Base-by-base conservation (phyloP, 2,888 invertebrate species). In the Euproctis similis region DNA sequence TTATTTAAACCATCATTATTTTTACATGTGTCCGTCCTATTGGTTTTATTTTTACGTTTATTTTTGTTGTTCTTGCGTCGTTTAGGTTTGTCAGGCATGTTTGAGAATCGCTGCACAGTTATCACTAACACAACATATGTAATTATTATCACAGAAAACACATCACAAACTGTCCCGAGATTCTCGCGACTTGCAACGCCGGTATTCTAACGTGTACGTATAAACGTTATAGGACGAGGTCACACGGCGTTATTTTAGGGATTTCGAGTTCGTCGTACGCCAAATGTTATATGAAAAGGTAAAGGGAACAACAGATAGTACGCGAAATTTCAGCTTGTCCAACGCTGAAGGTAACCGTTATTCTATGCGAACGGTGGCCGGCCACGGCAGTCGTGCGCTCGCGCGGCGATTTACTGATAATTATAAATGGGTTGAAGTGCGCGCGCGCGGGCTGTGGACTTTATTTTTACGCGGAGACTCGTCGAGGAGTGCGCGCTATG, bases 401-500 rank as follows among this genome's bases (percentile, higher is more conserved):
- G 72, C 66, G 69, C 75, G 61, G 67, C 74, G 80, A 72, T 82
- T 82, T 82, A 82, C 82, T 84, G 81, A 82, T 84, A 82, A 84
- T 84, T 82, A 77, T 81, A 82, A 80, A 81, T 77, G 71, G 67
- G 70, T 76, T 70, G 74, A 78, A 81, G 81, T 84, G 67, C 80
- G 71, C 78, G 69, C 68, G 74, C 74, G 74, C 67, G 66, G 71
- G 63, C 69, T 54, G 74, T 72, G 54, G 80, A 81, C 78, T 81
- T 82, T 84, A 84, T 84, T 84, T 84, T 82, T 82, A 82, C 68
- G 73, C 82, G 73, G 78, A 75, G 80, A 74, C 81, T 73, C 66
- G 73, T 67, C 69, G 63, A 63, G 75, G 75, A 72, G 71, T 67
- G 76, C 72, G 76, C 71, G 67, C 72, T 72, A 51, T 57, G 46